Percentiles rank a stretch among this genome's conserved stretches.
These are phyloP conservation scores for Pangasius krempfi DNA, from an alignment of 2,797 vertebrate species.

Conservation along the genomic window DNA sequence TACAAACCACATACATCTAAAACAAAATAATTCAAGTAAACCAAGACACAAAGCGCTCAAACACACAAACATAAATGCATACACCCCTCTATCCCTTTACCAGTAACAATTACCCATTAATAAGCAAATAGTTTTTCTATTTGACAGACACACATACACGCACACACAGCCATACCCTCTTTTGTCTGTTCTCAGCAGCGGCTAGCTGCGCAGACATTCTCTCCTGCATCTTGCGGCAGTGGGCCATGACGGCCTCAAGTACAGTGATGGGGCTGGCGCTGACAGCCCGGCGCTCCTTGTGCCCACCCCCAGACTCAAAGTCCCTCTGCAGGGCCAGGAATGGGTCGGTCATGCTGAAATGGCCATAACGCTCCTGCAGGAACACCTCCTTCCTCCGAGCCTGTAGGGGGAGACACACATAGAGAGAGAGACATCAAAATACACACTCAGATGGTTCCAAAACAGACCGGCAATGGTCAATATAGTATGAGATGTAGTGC, in stretches of 20 bases:
- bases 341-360: slow-evolving; percentile 94
- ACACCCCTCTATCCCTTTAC: background rate
- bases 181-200: slow-evolving; percentile 92
- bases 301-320: slow-evolving; percentile 82
- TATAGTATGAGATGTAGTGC: background rate
- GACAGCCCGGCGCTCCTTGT: slow-evolving; percentile 81
- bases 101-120: slow-evolving; percentile 52
- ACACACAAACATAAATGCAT: background rate
- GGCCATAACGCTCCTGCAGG: slow-evolving; percentile 92
- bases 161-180: slow-evolving; percentile 80
- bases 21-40: background rate
- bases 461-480: background rate
- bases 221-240: slow-evolving; percentile 98
- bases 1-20: background rate
- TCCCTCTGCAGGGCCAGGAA: slow-evolving; percentile 97
- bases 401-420: slow-evolving; percentile 67
- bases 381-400: slow-evolving; percentile 95
- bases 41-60: background rate
- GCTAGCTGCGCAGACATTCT: slow-evolving; percentile 92
- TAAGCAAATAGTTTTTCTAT: background rate
- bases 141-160: background rate
- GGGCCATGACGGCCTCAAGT: slow-evolving; percentile 95
- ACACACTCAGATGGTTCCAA: background rate
- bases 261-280: slow-evolving; percentile 92
- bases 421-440: slow-evolving; percentile 19